Base-by-base conservation (phyloP, 1,140 invertebrate genomes). In the Drosophila funebris region DNA sequence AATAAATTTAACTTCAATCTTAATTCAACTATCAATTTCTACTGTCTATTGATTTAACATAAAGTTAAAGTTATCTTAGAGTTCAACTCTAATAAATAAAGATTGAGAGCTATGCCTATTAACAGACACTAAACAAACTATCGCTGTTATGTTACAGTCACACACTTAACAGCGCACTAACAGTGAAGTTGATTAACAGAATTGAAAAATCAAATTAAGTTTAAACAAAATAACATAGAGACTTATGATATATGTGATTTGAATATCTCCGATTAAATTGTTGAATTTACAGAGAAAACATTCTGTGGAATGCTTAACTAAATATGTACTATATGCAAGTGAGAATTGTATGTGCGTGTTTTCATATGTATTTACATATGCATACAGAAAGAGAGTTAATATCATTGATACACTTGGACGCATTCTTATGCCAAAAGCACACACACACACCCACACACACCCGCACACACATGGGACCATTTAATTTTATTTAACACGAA, bases 361-460 rank as follows among this genome's bases (percentile, higher is more conserved):
- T 61, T 24, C 56, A 33, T 71, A 50, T 64, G n/a, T 63, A 36
- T 62, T 44, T 74, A 58, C 56, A 71, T 60, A 53, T 58, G 69
- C 68, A 74, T 81, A 56, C 67, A 53, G 20, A 33, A 46, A 13
- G 48, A 52, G 57, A 81, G 64, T 75, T 81, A 81, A 81, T 81
- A 81, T 81, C 78, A 76, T 81, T 74, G 71, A 82, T 74, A 74
- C 79, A 82, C 78, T 82, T 82, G 70, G 64, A 70, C 74, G 79
- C 78, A 74, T 82, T 82, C 78, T 80, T 81, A 66, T 73, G 52
- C 48, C 41, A 53, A 54, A 33, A 24, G 36, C 36, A 66, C 60
- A 37, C 27, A 16, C 14, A 39, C 36, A 20, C 16, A 33, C 27
- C 24, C 22, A 46, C 43, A 36, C 29, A 48, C n/a, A 56, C 22